Evolutionary conservation across 2,797 vertebrate species (phyloP).

Genomic region (Anniella stebbinsi): DNA sequence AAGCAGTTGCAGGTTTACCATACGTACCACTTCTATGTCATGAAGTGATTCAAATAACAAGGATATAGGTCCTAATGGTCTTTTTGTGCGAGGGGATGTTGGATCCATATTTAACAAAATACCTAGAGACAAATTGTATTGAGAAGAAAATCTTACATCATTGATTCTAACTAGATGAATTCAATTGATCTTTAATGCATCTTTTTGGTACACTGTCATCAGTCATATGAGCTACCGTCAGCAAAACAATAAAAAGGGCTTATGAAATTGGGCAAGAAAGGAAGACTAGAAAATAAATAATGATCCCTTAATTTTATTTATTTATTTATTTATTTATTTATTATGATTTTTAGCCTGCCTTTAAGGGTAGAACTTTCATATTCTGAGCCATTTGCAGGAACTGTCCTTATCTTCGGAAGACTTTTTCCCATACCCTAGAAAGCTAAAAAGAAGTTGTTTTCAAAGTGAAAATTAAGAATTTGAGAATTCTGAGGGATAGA

Average conservation of each 20-base stretch:
- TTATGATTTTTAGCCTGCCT: no score
- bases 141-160: background rate
- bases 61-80: background rate
- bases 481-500: background rate
- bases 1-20: background rate
- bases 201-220: background rate
- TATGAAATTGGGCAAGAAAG: background rate
- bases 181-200: constrained; percentile 17
- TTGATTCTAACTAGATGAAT: background rate
- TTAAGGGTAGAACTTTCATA: background rate
- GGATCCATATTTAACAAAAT: constrained; percentile 4
- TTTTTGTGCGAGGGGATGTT: background rate
- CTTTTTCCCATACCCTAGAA: background rate
- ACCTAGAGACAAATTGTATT: constrained; percentile 19
- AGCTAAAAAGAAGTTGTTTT: background rate
- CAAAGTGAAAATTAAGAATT: background rate
- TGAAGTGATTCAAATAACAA: background rate
- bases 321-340: no score
- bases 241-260: background rate
- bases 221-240: constrained; percentile 6
- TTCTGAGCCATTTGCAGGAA: background rate
- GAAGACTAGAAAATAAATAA: background rate
- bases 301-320: background rate
- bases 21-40: background rate
- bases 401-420: background rate